Conservation (phyloP, 2,797 vertebrate genomes). For the Pseudotriccus pelzelni region DNA sequence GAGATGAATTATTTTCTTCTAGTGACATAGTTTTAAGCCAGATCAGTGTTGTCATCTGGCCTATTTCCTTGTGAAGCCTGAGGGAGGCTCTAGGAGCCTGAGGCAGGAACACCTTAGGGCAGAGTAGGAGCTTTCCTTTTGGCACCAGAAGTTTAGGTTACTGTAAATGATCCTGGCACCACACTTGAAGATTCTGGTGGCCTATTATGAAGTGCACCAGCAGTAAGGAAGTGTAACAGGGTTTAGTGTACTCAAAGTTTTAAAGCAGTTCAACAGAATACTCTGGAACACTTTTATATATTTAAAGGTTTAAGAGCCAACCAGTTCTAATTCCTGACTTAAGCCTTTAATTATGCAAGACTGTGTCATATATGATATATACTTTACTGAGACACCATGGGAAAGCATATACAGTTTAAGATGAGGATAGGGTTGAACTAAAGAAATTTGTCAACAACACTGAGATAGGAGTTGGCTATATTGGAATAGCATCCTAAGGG, state of each 20-base stretch:
- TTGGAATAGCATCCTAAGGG: background rate
- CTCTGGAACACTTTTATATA: background rate
- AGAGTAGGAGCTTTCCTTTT: background rate
- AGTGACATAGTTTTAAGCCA: background rate
- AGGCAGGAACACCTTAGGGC: background rate
- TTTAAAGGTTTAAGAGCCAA: background rate
- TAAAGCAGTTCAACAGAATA: background rate
- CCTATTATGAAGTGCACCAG: background rate
- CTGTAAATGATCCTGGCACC: background rate
- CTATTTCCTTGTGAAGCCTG: background rate
- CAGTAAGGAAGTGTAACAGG: background rate
- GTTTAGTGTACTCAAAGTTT: background rate
- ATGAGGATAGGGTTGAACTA: background rate
- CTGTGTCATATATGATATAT: background rate
- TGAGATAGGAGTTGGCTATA: background rate
- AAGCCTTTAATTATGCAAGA: background rate
- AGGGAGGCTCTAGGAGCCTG: background rate
- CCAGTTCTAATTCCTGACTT: background rate
- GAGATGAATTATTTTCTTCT: background rate
- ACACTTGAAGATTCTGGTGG: background rate
- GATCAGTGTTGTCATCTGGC: background rate
- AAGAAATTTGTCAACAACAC: background rate
- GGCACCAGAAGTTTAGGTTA: background rate
- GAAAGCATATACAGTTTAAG: background rate
- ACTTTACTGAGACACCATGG: background rate